Evolutionary conservation across 2,888 invertebrate species (phyloP).

Genomic region (Stenurella melanura): DNA sequence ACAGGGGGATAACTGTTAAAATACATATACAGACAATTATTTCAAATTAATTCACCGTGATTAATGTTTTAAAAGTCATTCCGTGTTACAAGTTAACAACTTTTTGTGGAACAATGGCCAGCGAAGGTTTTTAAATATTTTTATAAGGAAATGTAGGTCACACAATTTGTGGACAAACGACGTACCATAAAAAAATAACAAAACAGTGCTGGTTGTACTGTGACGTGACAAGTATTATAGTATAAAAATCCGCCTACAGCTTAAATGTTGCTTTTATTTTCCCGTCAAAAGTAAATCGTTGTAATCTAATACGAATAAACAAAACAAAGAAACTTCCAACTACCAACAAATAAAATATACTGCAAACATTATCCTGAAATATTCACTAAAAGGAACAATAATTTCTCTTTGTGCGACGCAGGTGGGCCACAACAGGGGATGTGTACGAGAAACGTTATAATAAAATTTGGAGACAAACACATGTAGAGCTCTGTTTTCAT

Average conservation of each 20-base stretch:
- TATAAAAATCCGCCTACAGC: neutral
- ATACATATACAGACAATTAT: neutral
- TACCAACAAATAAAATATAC: constrained; percentile 34
- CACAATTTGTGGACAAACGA: constrained; percentile 3
- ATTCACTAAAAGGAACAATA: constrained; percentile 30
- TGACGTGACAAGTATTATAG: constrained; percentile 3
- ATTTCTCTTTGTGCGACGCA: constrained; percentile 31
- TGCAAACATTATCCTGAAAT: constrained; percentile 35
- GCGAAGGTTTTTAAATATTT: neutral
- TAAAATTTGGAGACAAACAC: constrained; percentile 37
- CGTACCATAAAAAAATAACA: constrained; percentile 1
- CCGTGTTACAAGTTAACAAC: neutral
- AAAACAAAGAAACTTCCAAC: constrained; percentile 25
- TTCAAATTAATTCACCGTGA: neutral
- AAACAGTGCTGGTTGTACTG: neutral
- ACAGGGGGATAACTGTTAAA: too few relatives aligned
- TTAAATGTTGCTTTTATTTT: constrained; percentile 1
- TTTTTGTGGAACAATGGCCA: neutral
- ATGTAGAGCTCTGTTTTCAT: constrained; percentile 30
- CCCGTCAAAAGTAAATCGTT: constrained; percentile 20
- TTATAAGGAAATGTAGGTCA: neutral
- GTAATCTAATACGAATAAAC: constrained; percentile 28
- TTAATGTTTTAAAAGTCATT: neutral
- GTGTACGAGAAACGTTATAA: constrained; percentile 23
- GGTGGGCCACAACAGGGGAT: constrained; percentile 26